Evolutionary conservation across 2,113 vertebrate species (phyloP).

Genomic region (Marmota flaviventris): DNA sequence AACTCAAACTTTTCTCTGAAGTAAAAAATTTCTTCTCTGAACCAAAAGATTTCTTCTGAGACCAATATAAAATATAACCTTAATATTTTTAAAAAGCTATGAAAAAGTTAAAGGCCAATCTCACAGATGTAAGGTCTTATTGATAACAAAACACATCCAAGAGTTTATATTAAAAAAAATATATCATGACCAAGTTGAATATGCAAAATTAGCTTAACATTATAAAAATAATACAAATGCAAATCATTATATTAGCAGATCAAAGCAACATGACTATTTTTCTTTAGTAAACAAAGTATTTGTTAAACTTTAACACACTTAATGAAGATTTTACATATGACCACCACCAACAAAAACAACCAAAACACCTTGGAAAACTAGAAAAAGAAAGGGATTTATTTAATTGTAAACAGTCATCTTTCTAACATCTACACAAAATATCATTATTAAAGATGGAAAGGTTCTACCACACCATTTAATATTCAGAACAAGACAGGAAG

Average conservation of each 20-base stretch:
- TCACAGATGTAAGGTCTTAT: not conserved
- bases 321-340: not conserved
- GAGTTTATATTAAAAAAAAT: not conserved
- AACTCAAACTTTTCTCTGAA: not conserved
- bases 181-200: not conserved
- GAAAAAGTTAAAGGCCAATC: not conserved
- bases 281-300: not conserved
- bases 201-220: not conserved
- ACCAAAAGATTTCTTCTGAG: not conserved
- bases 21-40: not conserved
- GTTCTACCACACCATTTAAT: not conserved
- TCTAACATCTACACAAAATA: not conserved
- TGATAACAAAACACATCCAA: not conserved
- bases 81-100: not conserved
- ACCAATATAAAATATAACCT: not conserved
- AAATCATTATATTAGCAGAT: not conserved
- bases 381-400: not conserved
- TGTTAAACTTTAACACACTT: not conserved
- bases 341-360: not conserved
- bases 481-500: not conserved
- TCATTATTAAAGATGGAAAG: not conserved
- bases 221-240: not conserved
- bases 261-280: slow-evolving; percentile 8
- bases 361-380: slow-evolving; percentile 5
- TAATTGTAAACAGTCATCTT: not conserved